Percentiles rank a stretch among this genome's conserved stretches.
These are phyloP conservation scores for Pristis pectinata DNA, from an alignment of 2,797 vertebrate species.

Conservation along the genomic window DNA sequence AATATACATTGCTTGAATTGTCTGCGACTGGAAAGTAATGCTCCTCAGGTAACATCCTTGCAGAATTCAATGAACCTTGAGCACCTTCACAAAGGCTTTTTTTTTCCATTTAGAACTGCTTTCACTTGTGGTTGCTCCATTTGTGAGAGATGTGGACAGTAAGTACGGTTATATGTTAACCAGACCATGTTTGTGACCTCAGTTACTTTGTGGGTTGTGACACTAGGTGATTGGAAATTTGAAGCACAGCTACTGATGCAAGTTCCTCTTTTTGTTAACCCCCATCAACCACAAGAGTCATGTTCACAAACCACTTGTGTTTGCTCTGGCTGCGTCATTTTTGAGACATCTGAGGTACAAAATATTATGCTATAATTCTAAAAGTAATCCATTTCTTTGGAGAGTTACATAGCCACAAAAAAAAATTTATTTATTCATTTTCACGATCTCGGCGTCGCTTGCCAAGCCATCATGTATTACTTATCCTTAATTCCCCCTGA, in stretches of 20 bases:
- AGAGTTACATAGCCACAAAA: not conserved
- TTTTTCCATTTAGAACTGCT: not conserved
- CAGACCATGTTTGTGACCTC: not conserved
- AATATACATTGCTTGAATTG: conserved; percentile 2
- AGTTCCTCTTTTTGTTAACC: not conserved
- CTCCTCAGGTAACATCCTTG: not conserved
- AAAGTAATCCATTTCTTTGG: not conserved
- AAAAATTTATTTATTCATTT: not conserved
- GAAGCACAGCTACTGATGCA: not conserved
- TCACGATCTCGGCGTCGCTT: too few species aligned
- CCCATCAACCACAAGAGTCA: not conserved
- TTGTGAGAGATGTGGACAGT: not conserved
- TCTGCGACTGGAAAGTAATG: not conserved
- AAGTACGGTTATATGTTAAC: not conserved
- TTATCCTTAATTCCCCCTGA: too few species aligned
- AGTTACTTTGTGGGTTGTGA: not conserved
- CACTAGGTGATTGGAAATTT: not conserved
- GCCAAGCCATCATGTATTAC: too few species aligned
- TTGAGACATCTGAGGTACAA: not conserved
- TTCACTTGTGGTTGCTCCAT: not conserved
- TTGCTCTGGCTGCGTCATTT: not conserved
- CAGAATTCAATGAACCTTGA: not conserved
- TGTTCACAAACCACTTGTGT: not conserved
- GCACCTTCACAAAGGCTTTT: not conserved
- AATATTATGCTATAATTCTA: not conserved